A percentile compares a stretch with the other conserved stretches of the same genome.
Conservation (phyloP, 2,888 invertebrate species). For the Holacanthella duospinosa region DNA sequence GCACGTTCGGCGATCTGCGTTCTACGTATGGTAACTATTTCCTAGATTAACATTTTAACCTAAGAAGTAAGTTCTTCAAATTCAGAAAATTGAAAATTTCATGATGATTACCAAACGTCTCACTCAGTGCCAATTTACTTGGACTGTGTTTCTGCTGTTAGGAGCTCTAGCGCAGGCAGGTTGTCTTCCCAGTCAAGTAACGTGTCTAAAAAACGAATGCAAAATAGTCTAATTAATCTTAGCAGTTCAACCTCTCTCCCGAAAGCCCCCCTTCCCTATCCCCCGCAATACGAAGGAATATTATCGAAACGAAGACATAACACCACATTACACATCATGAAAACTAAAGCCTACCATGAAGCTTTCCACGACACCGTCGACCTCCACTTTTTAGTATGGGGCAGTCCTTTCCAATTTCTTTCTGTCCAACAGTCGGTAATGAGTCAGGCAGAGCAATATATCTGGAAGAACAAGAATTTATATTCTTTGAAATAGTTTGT, state of each 20-base stretch:
- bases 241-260: too few species aligned
- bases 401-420: constrained; percentile 56
- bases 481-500: constrained; percentile 72
- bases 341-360: constrained; percentile 42
- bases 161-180: constrained; percentile 74
- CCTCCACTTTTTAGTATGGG: constrained; percentile 51
- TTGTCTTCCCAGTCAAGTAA: constrained; percentile 96
- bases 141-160: constrained; percentile 74
- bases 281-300: too few species aligned
- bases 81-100: too few species aligned
- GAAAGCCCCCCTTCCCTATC: too few species aligned
- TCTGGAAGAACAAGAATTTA: background rate
- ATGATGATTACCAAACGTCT: too few species aligned
- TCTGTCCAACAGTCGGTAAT: constrained; percentile 68
- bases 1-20: too few species aligned
- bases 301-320: background rate
- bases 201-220: constrained; percentile 53
- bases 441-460: background rate
- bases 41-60: too few species aligned
- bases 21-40: too few species aligned
- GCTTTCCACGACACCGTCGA: constrained; percentile 73
- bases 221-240: background rate
- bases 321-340: too few species aligned
- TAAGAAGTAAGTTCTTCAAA: too few species aligned
- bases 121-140: too few species aligned